phyloP scores from a whole-genome alignment of 92 coral and sea anemone species.

The Epizoanthus stellaris region DNA sequence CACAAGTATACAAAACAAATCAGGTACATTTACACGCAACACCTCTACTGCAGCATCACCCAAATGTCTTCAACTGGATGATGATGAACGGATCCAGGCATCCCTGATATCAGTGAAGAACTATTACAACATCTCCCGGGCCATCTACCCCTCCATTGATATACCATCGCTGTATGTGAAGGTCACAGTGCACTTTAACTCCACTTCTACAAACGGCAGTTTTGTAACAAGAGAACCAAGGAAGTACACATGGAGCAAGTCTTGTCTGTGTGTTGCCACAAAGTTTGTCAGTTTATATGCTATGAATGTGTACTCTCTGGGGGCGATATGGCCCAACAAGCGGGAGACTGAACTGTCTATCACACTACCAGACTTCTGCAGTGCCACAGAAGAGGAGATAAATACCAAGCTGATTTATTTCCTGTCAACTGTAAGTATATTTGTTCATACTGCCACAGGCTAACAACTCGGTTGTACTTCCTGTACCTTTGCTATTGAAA shows the following conservation, averaged over 20 bases:
- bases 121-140: no score
- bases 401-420: no score
- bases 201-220: background rate
- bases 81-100: no score
- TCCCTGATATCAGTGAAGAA: no score
- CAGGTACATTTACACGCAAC: background rate
- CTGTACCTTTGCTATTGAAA: background rate
- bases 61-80: background rate
- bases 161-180: no score
- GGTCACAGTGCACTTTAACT: background rate
- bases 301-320: background rate
- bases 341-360: background rate
- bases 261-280: background rate
- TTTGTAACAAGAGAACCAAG: background rate
- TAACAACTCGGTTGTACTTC: no score
- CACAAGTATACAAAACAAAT: background rate
- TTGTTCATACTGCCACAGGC: background rate
- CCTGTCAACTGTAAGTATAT: background rate
- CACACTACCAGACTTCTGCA: background rate
- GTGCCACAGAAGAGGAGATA: background rate
- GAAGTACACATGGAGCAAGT: background rate
- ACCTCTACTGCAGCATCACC: background rate
- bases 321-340: slow-evolving; percentile 2
- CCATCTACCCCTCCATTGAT: no score
- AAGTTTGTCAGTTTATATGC: background rate